Base-by-base conservation (phyloP, 1,140 invertebrate species). In the Prorops nasuta region DNA sequence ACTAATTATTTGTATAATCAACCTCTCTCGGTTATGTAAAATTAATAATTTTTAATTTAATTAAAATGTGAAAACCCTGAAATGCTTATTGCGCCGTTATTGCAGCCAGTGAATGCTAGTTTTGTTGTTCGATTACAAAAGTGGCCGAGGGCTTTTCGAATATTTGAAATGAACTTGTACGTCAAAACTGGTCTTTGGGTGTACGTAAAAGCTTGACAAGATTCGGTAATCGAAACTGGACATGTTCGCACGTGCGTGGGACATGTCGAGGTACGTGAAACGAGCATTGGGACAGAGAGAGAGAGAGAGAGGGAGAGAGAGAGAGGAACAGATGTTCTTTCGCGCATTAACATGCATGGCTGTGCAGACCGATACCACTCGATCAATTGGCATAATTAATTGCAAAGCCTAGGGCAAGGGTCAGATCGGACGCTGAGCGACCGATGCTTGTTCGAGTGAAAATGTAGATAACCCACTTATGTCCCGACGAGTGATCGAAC, bases 301-400 rank as follows among this genome's bases (percentile, higher is more conserved):
- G 19, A 52, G 19, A 19, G 35, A 31, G 18, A 15, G 15, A 14
- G 28, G 3, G 41, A 21, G 14, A 18, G 40, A 19, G 20, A 24
- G 40, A 51, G 40, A 49, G 43, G 56, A 61, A 61, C 59, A 61
- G 58, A 61, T 64, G 61, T 62, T 50, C 51, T 62, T 60, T 64
- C 63, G 48, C 58, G 56, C 63, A 64, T 64, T 63, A 63, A 60
- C 61, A 64, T 64, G 58, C 61, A 61, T 56, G 58, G 40, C 46
- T 50, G 51, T 63, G 47, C 58, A 34, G 52, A 36, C 57, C 61
- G 56, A 63, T 64, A 63, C 56, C 54, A 50, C 60, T 63, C 62
- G 62, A 63, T 64, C 63, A 63, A 61, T 64, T 63, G 63, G 63
- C 58, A 64, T 64, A 64, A 64, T 64, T 64, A 64, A 64, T 64